These are phyloP conservation scores for Drosophila anceps DNA, from an alignment of 2,888 invertebrate genomes.

Conservation along the genomic window DNA sequence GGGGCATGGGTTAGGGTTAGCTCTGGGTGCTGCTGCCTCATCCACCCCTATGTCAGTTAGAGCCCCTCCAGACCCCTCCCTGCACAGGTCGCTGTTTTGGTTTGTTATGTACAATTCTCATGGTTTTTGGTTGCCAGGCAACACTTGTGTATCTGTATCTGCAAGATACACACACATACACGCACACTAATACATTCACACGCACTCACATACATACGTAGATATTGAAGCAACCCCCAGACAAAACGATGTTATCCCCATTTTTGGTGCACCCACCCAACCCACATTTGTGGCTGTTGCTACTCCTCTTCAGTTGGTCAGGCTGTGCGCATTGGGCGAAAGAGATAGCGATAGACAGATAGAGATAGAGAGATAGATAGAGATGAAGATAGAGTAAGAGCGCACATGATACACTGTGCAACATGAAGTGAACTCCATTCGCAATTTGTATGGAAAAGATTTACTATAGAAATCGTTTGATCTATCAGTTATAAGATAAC, in stretches of 20 bases:
- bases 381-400: constrained; percentile 1
- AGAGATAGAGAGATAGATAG: neutral
- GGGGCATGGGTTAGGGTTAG: neutral
- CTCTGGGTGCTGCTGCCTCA: constrained; percentile 14
- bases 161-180: constrained; percentile 52
- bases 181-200: constrained; percentile 11
- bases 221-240: constrained; percentile 43
- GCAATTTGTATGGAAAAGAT: neutral
- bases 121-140: constrained; percentile 74
- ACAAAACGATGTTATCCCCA: constrained; percentile 61
- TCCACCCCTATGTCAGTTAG: constrained; percentile 46
- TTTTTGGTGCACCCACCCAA: constrained; percentile 29
- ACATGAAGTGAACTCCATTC: neutral
- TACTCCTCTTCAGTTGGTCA: constrained; percentile 52
- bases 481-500: too few species aligned
- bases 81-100: constrained; percentile 58
- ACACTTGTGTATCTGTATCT: constrained; percentile 70
- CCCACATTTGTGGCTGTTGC: neutral
- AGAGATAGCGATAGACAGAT: neutral
- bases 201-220: constrained; percentile 8
- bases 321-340: neutral
- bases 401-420: constrained; percentile 4
- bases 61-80: neutral
- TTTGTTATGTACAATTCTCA: constrained; percentile 82
- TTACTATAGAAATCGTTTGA: neutral